Conservation (phyloP, 2,797 vertebrate genomes). For the Gadopsis marmoratus region DNA sequence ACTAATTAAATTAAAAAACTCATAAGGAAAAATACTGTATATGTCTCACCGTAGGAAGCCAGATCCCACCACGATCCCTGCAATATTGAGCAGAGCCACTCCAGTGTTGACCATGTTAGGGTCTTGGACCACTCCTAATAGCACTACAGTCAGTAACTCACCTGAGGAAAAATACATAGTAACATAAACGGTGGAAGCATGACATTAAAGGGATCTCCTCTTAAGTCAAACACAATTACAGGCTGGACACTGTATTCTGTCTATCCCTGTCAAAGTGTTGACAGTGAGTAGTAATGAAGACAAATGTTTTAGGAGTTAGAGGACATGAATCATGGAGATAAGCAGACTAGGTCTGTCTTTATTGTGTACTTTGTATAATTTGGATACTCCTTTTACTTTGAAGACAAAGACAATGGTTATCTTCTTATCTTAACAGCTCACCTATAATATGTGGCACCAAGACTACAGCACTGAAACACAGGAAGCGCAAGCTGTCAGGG, state of each 20-base stretch:
- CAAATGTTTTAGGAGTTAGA: background rate
- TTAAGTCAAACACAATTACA: background rate
- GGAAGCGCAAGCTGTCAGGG: slow-evolving; percentile 89
- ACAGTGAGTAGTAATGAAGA: background rate
- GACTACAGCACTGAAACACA: slow-evolving; percentile 91
- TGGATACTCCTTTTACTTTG: background rate
- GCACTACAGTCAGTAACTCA: slow-evolving; percentile 90
- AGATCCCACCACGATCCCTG: slow-evolving; percentile 91
- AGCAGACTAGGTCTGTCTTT: background rate
- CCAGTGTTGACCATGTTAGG: slow-evolving; percentile 92
- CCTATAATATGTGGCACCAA: slow-evolving; percentile 91
- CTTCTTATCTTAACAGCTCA: slow-evolving; percentile 64
- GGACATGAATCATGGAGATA: background rate
- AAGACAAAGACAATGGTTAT: background rate
- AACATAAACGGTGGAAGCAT: background rate
- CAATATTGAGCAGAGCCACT: slow-evolving; percentile 90
- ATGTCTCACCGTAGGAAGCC: slow-evolving; percentile 91
- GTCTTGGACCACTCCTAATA: slow-evolving; percentile 92
- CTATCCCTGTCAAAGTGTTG: background rate
- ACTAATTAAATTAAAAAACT: background rate
- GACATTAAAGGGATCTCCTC: background rate
- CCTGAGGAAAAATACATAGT: slow-evolving; percentile 65
- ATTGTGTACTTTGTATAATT: background rate
- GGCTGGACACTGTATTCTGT: background rate
- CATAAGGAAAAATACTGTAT: background rate